phyloP scores from a whole-genome alignment of 2,113 vertebrate species.

The Kryptolebias marmoratus region DNA sequence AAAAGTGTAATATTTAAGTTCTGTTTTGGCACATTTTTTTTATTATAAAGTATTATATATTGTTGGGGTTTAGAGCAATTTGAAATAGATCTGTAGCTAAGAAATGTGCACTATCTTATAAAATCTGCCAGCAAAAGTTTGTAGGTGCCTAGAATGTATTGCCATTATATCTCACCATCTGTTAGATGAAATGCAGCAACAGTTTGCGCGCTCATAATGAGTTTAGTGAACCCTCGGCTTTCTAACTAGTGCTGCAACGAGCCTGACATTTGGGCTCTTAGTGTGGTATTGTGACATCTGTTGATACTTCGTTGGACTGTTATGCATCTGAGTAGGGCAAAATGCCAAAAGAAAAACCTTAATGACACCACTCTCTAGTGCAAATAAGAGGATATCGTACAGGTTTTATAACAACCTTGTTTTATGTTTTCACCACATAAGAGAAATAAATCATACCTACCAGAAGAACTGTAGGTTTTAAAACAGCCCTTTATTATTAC shows the following conservation, averaged over 20 bases:
- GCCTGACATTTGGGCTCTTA: neutral
- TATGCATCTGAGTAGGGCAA: neutral
- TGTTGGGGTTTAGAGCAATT: too few species aligned
- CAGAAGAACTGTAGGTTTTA: neutral
- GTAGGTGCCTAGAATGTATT: too few species aligned
- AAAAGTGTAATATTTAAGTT: too few species aligned
- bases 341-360: neutral
- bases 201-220: slow-evolving; percentile 4
- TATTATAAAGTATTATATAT: too few species aligned
- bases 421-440: neutral
- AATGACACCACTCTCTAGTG: neutral
- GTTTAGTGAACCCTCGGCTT: neutral
- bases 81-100: neutral
- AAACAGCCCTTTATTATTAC: slow-evolving; percentile 2
- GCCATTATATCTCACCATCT: slow-evolving; percentile 1
- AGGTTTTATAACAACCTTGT: slow-evolving; percentile 1
- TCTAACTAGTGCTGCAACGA: neutral
- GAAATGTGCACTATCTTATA: neutral
- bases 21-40: too few species aligned
- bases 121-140: neutral
- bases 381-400: neutral
- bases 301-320: neutral
- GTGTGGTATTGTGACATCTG: neutral
- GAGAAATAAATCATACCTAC: neutral
- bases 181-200: neutral